Conservation (phyloP, 2,888 invertebrate genomes). For the Hirtodrosophila duncani region DNA sequence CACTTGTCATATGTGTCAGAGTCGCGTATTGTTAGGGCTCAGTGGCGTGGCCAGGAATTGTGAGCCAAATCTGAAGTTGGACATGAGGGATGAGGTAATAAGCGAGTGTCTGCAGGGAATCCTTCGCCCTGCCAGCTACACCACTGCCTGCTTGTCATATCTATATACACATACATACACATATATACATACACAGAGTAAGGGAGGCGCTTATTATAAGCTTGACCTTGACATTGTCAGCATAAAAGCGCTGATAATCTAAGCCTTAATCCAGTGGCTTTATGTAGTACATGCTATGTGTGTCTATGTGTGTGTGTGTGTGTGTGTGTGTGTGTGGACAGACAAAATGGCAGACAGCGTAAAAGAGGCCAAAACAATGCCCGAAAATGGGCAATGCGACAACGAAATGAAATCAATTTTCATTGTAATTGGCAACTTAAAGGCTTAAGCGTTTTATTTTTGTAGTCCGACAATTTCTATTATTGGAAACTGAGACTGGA, state of each 20-base stretch:
- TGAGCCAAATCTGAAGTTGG: too few relatives aligned
- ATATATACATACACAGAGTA: background rate
- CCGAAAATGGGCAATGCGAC: too few relatives aligned
- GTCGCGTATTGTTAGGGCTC: too few relatives aligned
- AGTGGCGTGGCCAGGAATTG: too few relatives aligned
- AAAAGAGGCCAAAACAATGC: slow-evolving; percentile 23
- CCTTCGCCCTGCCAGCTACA: too few relatives aligned
- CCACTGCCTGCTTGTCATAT: too few relatives aligned
- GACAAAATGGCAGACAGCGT: slow-evolving; percentile 11
- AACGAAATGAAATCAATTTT: slow-evolving; percentile 63
- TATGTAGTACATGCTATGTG: too few relatives aligned
- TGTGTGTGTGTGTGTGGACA: background rate
- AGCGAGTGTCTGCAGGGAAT: too few relatives aligned
- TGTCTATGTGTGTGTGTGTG: background rate
- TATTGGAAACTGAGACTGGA: slow-evolving; percentile 33
- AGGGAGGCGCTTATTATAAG: slow-evolving; percentile 50
- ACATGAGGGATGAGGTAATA: too few relatives aligned
- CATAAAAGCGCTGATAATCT: slow-evolving; percentile 70
- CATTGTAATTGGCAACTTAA: slow-evolving; percentile 67
- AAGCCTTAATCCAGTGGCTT: slow-evolving; percentile 67
- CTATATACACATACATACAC: slow-evolving; percentile 1
- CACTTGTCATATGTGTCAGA: too few relatives aligned
- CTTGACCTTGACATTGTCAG: slow-evolving; percentile 71
- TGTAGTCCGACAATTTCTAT: slow-evolving; percentile 41
- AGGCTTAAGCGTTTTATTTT: slow-evolving; percentile 62